phyloP scores from a whole-genome alignment of 2,113 vertebrate species.

The Platichthys stellatus region DNA sequence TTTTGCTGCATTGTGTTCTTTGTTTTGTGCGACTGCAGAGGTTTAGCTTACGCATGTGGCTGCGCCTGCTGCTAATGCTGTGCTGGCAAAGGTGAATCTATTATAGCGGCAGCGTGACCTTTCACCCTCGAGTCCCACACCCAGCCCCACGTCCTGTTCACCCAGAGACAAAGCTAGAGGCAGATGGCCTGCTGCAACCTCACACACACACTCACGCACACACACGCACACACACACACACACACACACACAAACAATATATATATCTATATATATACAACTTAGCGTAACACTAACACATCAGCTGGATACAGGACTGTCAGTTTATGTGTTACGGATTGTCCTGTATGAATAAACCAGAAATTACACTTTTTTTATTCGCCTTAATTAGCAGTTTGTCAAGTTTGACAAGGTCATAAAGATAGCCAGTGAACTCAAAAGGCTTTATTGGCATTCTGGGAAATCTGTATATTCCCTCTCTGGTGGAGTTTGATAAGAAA shows the following conservation, averaged over 20 bases:
- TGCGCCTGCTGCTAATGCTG: background rate
- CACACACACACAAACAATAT: background rate
- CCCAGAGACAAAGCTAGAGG: slow-evolving; percentile 53
- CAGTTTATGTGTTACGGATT: background rate
- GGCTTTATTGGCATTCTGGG: no score
- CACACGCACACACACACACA: background rate
- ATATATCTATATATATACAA: no score
- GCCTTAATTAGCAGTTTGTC: no score
- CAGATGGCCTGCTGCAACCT: slow-evolving; percentile 47
- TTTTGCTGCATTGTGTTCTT: slow-evolving; percentile 9
- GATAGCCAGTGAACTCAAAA: no score
- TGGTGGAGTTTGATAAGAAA: no score
- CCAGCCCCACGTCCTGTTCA: slow-evolving; percentile 14
- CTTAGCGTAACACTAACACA: background rate
- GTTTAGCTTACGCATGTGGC: slow-evolving; percentile 7
- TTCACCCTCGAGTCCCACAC: slow-evolving; percentile 14
- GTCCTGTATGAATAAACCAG: no score
- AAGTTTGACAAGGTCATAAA: no score
- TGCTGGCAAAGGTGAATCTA: slow-evolving; percentile 47
- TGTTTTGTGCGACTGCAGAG: slow-evolving; percentile 7
- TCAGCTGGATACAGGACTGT: background rate
- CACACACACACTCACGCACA: slow-evolving; percentile 7
- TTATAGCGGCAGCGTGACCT: slow-evolving; percentile 42
- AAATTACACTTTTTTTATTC: no score
- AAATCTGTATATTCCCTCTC: no score